Evolutionary conservation across 1,140 invertebrate genomes (phyloP), one percentile per base, ranked within the genome.

Genomic region (Himalopsyche phryganea): DNA sequence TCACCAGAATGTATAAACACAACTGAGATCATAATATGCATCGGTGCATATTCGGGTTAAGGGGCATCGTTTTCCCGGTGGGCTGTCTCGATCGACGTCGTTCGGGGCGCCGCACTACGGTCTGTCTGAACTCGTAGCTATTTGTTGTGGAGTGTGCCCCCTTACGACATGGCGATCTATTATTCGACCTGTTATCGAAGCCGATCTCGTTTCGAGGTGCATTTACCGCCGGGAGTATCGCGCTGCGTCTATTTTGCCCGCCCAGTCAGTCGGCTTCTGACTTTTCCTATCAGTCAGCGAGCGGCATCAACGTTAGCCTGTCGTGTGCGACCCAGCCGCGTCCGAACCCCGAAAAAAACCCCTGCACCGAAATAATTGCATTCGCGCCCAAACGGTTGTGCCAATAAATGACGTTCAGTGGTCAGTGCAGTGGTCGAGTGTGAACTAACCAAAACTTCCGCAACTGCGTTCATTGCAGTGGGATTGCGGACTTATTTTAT

Each of bases 211-310:
- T 48, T 33, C 35, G 28, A 49, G 35, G 20, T 49, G 53, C 28
- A 44, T 44, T 40, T 28, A 28, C 23, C 23, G 11, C 15, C 4
- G 38, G n/a, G 38, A 5, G 3, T n/a, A 40, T n/a, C 11, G 3
- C n/a, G 15, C 19, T 13, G 19, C 44, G 35, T 19, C 19, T 35
- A 45, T 7, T 17, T 35, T 47, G 53, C 10, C n/a, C 40, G 13
- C 4, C 18, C 14, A 42, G 46, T 6, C 36, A 46, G 23, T 40
- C 47, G 15, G 13, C 49, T n/a, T 19, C 49, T 52, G 42, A 15
- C 55, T 41, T 28, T 60, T 58, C 48, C 47, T 58, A 62, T 58
- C 60, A 62, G 60, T 62, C 55, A 44, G 50, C 60, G 50, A 58
- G 60, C 50, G 42, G 60, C 54, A 54, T n/a, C 40, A 28, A 50